Evolutionary conservation across 92 coral and sea anemone species (phyloP).

Genomic region (Paramuricea clavata): DNA sequence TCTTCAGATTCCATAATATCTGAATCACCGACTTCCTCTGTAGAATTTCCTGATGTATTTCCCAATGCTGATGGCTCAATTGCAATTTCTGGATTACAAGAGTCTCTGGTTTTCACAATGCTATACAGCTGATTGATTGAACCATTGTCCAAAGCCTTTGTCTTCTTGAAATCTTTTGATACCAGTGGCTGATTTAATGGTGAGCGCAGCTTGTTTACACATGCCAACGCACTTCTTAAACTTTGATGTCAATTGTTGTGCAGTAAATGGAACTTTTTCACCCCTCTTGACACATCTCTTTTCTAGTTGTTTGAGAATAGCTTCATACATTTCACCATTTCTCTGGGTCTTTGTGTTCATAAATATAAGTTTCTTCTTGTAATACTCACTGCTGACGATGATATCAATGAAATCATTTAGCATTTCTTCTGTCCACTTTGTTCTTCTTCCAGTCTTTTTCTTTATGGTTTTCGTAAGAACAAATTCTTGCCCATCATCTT

Average conservation of each 20-base stretch:
- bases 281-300: slow-evolving; percentile 28
- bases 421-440: slow-evolving; percentile 46
- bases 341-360: slow-evolving; percentile 52
- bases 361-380: slow-evolving; percentile 51
- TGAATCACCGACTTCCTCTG: slow-evolving; percentile 1
- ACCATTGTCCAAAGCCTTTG: slow-evolving; percentile 62
- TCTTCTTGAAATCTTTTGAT: slow-evolving; percentile 60
- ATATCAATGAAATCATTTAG: slow-evolving; percentile 58
- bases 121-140: slow-evolving; percentile 46
- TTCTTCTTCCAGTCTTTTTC: slow-evolving; percentile 46
- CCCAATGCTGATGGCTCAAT: slow-evolving; percentile 49
- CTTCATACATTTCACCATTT: slow-evolving; percentile 53
- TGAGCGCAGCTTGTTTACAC: slow-evolving; percentile 59
- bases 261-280: slow-evolving; percentile 47
- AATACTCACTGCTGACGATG: slow-evolving; percentile 44
- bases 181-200: slow-evolving; percentile 58
- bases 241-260: slow-evolving; percentile 43
- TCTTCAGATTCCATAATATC: slow-evolving; percentile 14
- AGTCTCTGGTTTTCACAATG: slow-evolving; percentile 60
- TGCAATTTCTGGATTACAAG: slow-evolving; percentile 39
- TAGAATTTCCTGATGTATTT: background rate
- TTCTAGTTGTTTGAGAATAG: slow-evolving; percentile 51
- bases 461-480: slow-evolving; percentile 22
- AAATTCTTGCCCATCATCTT: background rate
- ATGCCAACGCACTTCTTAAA: slow-evolving; percentile 51